Evolutionary conservation across 2,888 invertebrate genomes (phyloP), one percentile per base, ranked within the genome.

Genomic region (Heliconius ethilla): DNA sequence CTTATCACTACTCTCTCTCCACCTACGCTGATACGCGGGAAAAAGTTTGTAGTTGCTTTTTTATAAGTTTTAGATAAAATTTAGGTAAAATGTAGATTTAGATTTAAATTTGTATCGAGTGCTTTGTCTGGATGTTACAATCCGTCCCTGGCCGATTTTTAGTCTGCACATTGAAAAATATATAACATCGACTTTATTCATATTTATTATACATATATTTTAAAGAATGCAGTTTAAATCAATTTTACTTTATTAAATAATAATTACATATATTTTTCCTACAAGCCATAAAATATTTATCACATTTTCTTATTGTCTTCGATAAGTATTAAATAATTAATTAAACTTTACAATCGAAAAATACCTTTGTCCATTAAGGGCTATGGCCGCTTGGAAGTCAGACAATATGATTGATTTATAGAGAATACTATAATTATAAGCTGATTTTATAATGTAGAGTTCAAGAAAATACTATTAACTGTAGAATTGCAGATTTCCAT

Each of bases 281-380:
- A n/a, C 9, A 11, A 13, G n/a, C 7, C 33, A 11, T 40, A n/a
- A 67, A 67, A 5, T 33, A 37, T 37, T 67, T 67, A 37, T 22
- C 22, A 33, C 29, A 37, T 55, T 62, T 66, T 37, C n/a, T 69
- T 69, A 69, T 69, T 69, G 13, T 69, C 9, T 22, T n/a, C 25
- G 6, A 63, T n/a, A 69, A 22, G 1, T 25, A 69, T 40, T 40
- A 69, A 15, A 25, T 40, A 69, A 69, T 25, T 69, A 40, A 67
- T 67, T 40, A 40, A 40, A 18, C 25, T 69, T 40, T 74, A 70
- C 69, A 77, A 79, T 76, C 67, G 65, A 70, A 40, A 75, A 25
- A 63, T 75, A n/a, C 40, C 40, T 45, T 75, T 29, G 29, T 27
- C 51, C 27, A 51, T 45, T 55, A 70, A 70, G 13, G 70, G 27